Evolutionary conservation across 2,113 vertebrate species (phyloP).

Genomic region (Elephas maximus): DNA sequence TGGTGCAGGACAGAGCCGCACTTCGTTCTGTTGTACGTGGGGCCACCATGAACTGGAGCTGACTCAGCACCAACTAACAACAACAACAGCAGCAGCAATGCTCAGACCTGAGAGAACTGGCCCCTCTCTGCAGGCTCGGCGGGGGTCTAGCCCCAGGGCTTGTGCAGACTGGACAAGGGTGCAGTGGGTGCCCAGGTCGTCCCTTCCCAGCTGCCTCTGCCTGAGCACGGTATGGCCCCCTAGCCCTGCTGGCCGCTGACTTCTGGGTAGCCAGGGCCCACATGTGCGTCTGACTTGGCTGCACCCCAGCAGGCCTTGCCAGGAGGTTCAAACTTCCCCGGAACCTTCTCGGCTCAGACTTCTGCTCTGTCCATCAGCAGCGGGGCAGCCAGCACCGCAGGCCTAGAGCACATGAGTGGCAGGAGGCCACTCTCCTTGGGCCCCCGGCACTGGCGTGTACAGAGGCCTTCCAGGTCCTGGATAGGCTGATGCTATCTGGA

Average conservation of each 20-base stretch:
- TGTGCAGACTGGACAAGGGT: fast-evolving
- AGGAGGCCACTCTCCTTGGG: background rate
- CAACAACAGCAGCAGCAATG: too few species aligned
- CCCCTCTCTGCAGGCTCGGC: fast-evolving
- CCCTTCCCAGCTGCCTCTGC: background rate
- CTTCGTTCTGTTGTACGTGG: too few species aligned
- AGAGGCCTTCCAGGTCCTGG: fast-evolving
- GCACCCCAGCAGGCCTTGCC: background rate
- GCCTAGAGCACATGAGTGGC: background rate
- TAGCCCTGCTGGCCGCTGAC: fast-evolving
- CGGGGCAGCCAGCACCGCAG: background rate
- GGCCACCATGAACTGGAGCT: too few species aligned
- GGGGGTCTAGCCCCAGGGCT: background rate
- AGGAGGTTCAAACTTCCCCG: background rate
- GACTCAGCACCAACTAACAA: too few species aligned
- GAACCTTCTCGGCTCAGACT: background rate
- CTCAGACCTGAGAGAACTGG: fast-evolving
- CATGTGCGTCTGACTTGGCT: background rate
- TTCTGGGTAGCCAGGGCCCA: background rate
- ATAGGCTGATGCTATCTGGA: background rate
- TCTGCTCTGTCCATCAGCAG: slow-evolving; percentile 39
- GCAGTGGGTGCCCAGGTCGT: fast-evolving
- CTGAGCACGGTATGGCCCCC: background rate
- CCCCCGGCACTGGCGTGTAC: background rate
- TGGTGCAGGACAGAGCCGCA: too few species aligned